Evolutionary conservation across 2,888 invertebrate species (phyloP).

Genomic region (Pediacus dermestoides): DNA sequence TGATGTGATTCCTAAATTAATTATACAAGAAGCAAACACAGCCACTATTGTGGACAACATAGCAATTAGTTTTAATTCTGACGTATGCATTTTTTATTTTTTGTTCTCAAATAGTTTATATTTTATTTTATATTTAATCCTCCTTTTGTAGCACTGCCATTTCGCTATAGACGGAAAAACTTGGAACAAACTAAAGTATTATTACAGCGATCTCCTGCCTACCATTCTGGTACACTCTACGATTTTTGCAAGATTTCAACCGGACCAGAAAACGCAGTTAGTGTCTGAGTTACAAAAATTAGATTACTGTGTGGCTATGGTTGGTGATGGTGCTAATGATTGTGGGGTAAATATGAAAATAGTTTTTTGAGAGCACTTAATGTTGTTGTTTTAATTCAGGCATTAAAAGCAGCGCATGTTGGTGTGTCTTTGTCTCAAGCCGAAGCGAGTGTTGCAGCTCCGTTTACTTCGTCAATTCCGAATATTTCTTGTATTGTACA

Average conservation of each 20-base stretch:
- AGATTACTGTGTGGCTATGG: slow-evolving; percentile 64
- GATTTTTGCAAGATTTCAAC: slow-evolving; percentile 80
- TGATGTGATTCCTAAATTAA: slow-evolving; percentile 21
- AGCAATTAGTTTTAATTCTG: slow-evolving; percentile 30
- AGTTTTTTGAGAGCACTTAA: background rate
- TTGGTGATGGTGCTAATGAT: slow-evolving; percentile 78
- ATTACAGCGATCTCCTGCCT: slow-evolving; percentile 69
- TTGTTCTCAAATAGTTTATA: no score
- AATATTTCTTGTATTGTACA: slow-evolving; percentile 79
- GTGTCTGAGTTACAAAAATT: slow-evolving; percentile 67
- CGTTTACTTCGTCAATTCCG: slow-evolving; percentile 79
- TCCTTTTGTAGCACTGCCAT: slow-evolving; percentile 44
- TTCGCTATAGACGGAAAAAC: slow-evolving; percentile 70
- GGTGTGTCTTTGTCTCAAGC: slow-evolving; percentile 86
- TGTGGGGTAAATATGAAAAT: slow-evolving; percentile 59
- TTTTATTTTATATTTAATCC: slow-evolving; percentile 1
- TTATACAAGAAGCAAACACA: slow-evolving; percentile 32
- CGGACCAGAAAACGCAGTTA: slow-evolving; percentile 77
- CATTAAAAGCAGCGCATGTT: slow-evolving; percentile 81
- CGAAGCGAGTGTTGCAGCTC: slow-evolving; percentile 85
- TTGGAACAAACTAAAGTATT: slow-evolving; percentile 67
- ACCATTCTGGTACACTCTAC: slow-evolving; percentile 64
- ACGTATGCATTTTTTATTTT: slow-evolving; percentile 28
- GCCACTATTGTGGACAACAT: slow-evolving; percentile 17
- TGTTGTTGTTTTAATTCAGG: slow-evolving; percentile 46